Conservation (phyloP, 1,140 invertebrate species). For the Adoxophyes honmai region DNA sequence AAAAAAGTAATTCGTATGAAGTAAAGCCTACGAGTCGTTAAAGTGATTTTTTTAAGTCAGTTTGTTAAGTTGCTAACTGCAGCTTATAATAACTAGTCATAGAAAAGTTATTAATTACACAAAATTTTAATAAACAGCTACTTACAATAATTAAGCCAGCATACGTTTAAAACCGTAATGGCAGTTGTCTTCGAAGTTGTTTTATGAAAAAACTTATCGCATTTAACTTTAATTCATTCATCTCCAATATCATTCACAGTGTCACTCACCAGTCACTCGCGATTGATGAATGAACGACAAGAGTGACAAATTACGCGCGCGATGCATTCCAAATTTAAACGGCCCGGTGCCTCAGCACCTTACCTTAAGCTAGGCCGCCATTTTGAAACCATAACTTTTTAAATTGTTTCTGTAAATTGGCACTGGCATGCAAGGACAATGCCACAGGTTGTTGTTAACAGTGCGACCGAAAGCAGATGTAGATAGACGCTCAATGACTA, state of each 20-base stretch:
- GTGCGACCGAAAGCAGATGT: conserved; percentile 3
- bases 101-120: too few relatives aligned
- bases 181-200: too few relatives aligned
- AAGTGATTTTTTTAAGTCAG: too few relatives aligned
- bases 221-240: conserved; percentile 7
- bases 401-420: conserved; percentile 7
- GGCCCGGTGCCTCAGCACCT: background rate
- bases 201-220: background rate
- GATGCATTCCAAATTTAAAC: conserved; percentile 2
- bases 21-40: too few relatives aligned
- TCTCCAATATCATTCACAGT: background rate
- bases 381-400: conserved; percentile 5
- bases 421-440: background rate
- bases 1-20: too few relatives aligned
- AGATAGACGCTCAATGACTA: background rate
- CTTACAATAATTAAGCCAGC: too few relatives aligned
- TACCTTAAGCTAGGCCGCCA: conserved; percentile 14
- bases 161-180: too few relatives aligned
- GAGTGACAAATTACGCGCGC: conserved; percentile 6
- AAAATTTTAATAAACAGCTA: too few relatives aligned
- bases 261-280: conserved; percentile 2
- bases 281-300: conserved; percentile 12
- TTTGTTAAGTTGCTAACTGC: too few relatives aligned
- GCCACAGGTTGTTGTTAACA: background rate
- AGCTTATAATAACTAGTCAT: too few relatives aligned